Evolutionary conservation across 2,113 vertebrate species (phyloP).

Genomic region (Cololabis saira): DNA sequence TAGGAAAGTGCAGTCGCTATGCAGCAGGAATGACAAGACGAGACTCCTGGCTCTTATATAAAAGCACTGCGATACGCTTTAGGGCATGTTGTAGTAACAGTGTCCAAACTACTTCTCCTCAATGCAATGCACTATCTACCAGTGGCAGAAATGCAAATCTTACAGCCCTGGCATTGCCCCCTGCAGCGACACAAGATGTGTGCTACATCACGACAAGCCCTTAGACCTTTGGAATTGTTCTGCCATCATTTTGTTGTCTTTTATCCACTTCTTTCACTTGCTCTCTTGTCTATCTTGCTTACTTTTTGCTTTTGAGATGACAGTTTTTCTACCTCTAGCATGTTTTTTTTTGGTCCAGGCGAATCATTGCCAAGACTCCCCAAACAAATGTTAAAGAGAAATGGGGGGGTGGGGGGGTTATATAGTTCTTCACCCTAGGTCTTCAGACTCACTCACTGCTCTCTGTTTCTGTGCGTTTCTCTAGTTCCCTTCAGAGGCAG

Average conservation of each 20-base stretch:
- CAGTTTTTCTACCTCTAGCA: conserved; percentile 13
- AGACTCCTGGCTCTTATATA: background rate
- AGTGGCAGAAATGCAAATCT: conserved; percentile 21
- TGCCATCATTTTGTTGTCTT: conserved; percentile 29
- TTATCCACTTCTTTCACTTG: conserved; percentile 24
- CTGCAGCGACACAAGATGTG: conserved; percentile 29
- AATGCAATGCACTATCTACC: background rate
- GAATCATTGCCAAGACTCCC: conserved; percentile 40
- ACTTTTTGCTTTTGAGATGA: conserved; percentile 30
- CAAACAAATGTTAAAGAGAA: conserved; percentile 47
- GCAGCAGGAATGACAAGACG: background rate
- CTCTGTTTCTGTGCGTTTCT: conserved; percentile 18
- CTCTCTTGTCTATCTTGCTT: conserved; percentile 11
- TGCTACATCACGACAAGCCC: conserved; percentile 32
- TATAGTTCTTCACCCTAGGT: conserved; percentile 15
- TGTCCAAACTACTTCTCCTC: conserved; percentile 1
- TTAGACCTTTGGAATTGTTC: conserved; percentile 33
- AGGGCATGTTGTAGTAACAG: background rate
- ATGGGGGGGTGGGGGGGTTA: conserved; percentile 6
- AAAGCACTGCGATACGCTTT: background rate
- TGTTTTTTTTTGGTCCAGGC: conserved; percentile 46
- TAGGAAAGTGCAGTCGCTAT: background rate
- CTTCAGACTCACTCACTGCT: conserved; percentile 49
- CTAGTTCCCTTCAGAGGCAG: conserved; percentile 37
- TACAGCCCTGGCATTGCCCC: background rate